Evolutionary conservation across 2,888 invertebrate genomes (phyloP).

Genomic region (Escarpia spicata): DNA sequence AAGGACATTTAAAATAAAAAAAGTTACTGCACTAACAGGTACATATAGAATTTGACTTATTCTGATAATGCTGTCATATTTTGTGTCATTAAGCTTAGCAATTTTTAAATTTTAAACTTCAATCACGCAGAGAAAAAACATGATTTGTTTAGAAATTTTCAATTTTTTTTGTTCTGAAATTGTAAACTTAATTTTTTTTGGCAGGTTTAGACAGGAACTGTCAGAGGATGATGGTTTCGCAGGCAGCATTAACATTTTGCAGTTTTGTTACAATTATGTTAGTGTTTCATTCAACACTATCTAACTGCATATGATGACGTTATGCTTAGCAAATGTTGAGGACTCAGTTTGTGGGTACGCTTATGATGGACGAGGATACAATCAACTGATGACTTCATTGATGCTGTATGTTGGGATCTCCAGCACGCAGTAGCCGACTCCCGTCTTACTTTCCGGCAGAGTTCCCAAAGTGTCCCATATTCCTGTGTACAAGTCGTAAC

Average conservation of each 20-base stretch:
- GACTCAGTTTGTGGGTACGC: background rate
- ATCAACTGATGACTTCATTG: background rate
- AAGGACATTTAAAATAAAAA: no score
- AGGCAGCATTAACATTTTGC: background rate
- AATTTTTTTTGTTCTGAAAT: background rate
- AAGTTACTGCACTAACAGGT: no score
- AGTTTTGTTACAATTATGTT: background rate
- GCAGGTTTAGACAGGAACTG: slow-evolving; percentile 7
- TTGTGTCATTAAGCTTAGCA: no score
- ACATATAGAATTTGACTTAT: no score
- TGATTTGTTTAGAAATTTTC: background rate
- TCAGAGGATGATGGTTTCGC: background rate
- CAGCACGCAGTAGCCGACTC: slow-evolving; percentile 63
- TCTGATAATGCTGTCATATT: no score
- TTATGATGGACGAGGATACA: background rate
- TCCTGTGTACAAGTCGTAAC: slow-evolving; percentile 62
- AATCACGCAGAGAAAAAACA: background rate
- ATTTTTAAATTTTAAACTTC: no score
- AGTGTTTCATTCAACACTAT: background rate
- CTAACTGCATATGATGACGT: background rate
- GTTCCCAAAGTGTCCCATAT: slow-evolving; percentile 65
- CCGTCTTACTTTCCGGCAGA: slow-evolving; percentile 62
- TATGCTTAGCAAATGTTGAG: background rate
- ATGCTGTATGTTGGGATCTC: slow-evolving; percentile 52
- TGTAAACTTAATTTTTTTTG: background rate